Conservation (phyloP, 2,113 vertebrate genomes). For the Pseudorectes ferrugineus region DNA sequence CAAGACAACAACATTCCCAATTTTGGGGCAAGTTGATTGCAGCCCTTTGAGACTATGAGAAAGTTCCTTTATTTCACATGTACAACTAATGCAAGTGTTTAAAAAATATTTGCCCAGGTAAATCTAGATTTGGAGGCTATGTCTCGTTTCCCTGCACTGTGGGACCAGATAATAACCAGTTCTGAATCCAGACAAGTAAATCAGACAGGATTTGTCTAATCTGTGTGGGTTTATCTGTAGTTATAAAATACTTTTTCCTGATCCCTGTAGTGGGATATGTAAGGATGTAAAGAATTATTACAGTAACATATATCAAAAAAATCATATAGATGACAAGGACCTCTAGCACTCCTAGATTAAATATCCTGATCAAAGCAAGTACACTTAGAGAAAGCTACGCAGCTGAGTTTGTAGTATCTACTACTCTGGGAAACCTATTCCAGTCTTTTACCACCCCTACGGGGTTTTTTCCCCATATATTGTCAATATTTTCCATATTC, state of each 20-base stretch:
- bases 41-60: neutral
- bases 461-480: fast-evolving
- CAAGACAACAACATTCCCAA: neutral
- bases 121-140: neutral
- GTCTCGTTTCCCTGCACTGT: neutral
- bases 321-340: neutral
- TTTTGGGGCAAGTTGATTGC: neutral
- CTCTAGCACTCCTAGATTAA: neutral
- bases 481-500: neutral
- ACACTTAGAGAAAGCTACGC: fast-evolving
- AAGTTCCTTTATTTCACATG: neutral
- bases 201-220: neutral
- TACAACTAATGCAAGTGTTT: neutral
- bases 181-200: neutral
- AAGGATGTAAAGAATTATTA: neutral
- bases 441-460: neutral
- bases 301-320: neutral
- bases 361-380: neutral
- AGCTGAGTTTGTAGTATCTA: neutral
- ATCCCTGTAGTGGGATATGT: neutral
- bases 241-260: neutral
- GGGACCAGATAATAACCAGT: neutral
- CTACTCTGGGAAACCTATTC: neutral
- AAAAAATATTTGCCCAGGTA: neutral
- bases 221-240: fast-evolving